Percentiles rank a stretch among this genome's conserved stretches.
phyloP scores from a whole-genome alignment of 2,797 vertebrate genomes.

The Calcarius lapponicus region DNA sequence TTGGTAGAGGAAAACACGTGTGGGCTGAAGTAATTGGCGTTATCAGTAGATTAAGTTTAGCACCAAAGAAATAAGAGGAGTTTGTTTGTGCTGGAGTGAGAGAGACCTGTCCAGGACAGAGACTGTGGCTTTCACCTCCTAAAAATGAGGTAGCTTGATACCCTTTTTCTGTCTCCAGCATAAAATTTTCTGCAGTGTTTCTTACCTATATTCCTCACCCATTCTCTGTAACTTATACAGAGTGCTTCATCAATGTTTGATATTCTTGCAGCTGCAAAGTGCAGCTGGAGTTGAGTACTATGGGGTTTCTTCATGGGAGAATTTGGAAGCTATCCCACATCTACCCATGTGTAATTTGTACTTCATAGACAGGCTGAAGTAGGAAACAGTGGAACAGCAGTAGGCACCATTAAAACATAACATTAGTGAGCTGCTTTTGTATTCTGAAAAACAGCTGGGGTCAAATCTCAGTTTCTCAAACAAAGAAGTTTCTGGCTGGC shows the following conservation, averaged over 20 bases:
- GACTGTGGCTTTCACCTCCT: not conserved
- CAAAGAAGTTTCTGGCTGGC: not conserved
- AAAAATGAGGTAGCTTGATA: not conserved
- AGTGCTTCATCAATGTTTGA: not conserved
- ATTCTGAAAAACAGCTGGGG: conserved; percentile 2
- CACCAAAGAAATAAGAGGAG: not conserved
- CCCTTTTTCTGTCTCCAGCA: not conserved
- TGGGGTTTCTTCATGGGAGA: not conserved
- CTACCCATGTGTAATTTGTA: not conserved
- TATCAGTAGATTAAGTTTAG: not conserved
- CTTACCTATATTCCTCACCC: not conserved
- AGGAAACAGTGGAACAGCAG: not conserved
- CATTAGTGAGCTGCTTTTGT: not conserved
- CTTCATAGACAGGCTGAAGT: not conserved
- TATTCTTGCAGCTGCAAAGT: not conserved
- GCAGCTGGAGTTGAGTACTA: not conserved
- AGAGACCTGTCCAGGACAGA: not conserved
- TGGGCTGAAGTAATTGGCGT: not conserved
- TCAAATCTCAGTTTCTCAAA: not conserved
- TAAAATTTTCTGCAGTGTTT: not conserved
- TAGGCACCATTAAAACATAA: not conserved
- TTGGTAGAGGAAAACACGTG: not conserved
- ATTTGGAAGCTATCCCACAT: not conserved
- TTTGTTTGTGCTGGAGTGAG: not conserved
- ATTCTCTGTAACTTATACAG: not conserved